Conservation (phyloP, 2,797 vertebrate genomes). For the Sebastes flavidus region DNA sequence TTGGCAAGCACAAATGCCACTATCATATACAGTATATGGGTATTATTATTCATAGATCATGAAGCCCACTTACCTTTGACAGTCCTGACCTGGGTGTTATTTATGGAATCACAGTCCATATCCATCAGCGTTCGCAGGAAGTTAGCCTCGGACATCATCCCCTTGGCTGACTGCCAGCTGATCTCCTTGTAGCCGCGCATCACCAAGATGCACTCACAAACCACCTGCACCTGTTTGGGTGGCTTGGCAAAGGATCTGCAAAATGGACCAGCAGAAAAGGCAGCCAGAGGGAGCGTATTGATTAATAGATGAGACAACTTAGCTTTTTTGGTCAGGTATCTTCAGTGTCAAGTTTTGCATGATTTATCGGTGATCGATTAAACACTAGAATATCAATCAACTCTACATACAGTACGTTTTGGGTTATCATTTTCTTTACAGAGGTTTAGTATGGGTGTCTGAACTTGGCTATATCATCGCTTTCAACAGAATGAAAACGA, state of each 20-base stretch:
- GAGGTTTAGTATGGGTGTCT: neutral
- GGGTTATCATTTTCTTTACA: neutral
- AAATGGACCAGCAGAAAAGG: neutral
- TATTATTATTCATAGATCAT: neutral
- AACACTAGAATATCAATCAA: neutral
- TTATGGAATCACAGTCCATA: slow-evolving; percentile 91
- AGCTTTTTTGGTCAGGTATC: neutral
- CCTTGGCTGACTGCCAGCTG: slow-evolving; percentile 93
- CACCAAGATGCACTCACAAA: slow-evolving; percentile 96
- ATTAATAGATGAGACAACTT: neutral
- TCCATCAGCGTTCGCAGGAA: slow-evolving; percentile 93
- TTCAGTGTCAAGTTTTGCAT: neutral
- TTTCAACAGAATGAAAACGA: neutral
- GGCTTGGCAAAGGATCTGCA: slow-evolving; percentile 95
- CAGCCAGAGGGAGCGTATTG: neutral
- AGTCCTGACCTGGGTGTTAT: slow-evolving; percentile 85
- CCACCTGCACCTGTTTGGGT: slow-evolving; percentile 92
- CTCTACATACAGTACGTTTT: neutral
- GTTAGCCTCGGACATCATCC: slow-evolving; percentile 97
- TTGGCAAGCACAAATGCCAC: neutral
- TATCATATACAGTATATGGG: neutral
- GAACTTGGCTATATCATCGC: neutral
- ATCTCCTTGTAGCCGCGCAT: slow-evolving; percentile 94
- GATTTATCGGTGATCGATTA: neutral
- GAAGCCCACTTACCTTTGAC: slow-evolving; percentile 85